Evolutionary conservation across 2,888 invertebrate species (phyloP).

Genomic region (Himalopsyche kuldschensis): DNA sequence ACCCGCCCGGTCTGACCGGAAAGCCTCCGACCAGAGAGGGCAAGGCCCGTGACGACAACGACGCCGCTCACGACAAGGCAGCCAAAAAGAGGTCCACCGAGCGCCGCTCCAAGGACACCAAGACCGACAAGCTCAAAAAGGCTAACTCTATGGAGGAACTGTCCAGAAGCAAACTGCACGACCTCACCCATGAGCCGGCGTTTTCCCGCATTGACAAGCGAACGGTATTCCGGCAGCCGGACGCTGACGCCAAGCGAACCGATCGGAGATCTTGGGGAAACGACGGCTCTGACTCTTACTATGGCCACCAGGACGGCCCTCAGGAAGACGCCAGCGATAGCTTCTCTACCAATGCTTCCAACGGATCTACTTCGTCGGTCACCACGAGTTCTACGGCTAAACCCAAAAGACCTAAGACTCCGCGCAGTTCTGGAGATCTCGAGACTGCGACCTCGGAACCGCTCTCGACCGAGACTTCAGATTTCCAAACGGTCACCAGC

Average conservation of each 20-base stretch:
- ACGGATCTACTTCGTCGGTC: conserved; percentile 19
- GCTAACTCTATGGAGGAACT: conserved; percentile 82
- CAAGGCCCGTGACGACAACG: conserved; percentile 43
- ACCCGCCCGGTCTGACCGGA: conserved; percentile 9
- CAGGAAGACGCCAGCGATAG: conserved; percentile 35
- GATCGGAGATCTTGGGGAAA: conserved; percentile 71
- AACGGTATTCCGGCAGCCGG: conserved; percentile 43
- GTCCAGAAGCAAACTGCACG: conserved; percentile 74
- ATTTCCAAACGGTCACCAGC: conserved; percentile 83
- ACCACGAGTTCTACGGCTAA: conserved; percentile 11
- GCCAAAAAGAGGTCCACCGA: conserved; percentile 58
- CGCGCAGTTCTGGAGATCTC: conserved; percentile 45
- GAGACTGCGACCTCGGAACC: conserved; percentile 60
- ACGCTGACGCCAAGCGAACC: conserved; percentile 44
- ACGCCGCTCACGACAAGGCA: conserved; percentile 51
- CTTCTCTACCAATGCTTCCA: conserved; percentile 22
- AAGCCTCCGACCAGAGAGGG: conserved; percentile 24
- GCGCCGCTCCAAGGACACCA: conserved; percentile 47
- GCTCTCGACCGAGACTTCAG: conserved; percentile 64
- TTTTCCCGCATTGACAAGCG: conserved; percentile 41
- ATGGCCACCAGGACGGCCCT: conserved; percentile 47
- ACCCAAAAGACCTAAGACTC: conserved; percentile 35
- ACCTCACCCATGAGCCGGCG: conserved; percentile 60
- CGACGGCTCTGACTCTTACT: conserved; percentile 61
- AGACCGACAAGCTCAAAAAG: conserved; percentile 58